Base-by-base conservation (phyloP, 2,888 invertebrate genomes). In the Metopia argyrocephala region DNA sequence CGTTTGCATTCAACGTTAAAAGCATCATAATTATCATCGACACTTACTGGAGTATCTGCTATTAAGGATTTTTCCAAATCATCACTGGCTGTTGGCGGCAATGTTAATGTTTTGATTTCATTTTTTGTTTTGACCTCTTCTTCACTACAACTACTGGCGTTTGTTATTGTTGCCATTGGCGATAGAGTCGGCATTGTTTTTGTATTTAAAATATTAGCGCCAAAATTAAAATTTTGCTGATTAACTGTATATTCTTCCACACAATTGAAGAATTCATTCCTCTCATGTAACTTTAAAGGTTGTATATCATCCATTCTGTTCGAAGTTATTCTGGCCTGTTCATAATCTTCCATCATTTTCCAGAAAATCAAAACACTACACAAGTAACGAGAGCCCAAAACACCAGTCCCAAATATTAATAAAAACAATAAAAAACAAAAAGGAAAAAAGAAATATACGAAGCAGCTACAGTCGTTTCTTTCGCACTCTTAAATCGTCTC, bases 161-260 rank as follows among this genome's bases (percentile, higher is more conserved):
- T 69, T 57, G 69, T 74, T 70, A 54, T 75, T 73, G 59, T 75
- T 59, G 61, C 71, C 48, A 76, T 48, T 27, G 62, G 62, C 48
- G 78, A 56, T 18, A 56, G 48, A 48, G 75, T 56, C 20, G 62
- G 68, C 70, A 78, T 79, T 82, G 83, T 82, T 83, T 75, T 78
- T 85, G 86, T 83, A 80, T 84, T 85, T 64, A 85, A 76, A 82
- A 89, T 86, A 87, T 89, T 88, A 86, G 89, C 88, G 89, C 89
- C 88, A 89, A 88, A 89, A 86, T 85, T 84, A 46, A 87, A 76
- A 48, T 68, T 85, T 69, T 85, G 82, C 27, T 83, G 65, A 25
- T 78, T 76, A 50, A 68, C 80, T 5, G 81, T 79, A 66, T 82
- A 84, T 45, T 73, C 65, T 25, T 76, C 76, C 5, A 79, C 71